phyloP scores from a whole-genome alignment of 2,113 vertebrate species.

The Gopherus evgoodei region DNA sequence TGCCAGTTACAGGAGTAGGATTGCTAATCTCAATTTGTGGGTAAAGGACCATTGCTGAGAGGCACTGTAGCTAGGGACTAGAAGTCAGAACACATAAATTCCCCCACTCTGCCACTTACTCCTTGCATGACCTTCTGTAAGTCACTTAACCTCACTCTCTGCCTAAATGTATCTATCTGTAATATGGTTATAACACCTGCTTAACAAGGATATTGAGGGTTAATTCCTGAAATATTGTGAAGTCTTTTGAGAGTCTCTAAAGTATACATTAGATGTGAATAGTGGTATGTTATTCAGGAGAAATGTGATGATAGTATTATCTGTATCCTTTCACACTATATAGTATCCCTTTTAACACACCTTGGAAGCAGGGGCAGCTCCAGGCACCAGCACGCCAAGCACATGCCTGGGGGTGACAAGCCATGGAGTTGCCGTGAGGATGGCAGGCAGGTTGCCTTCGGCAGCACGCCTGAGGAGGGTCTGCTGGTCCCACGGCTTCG shows the following conservation, averaged over 20 bases:
- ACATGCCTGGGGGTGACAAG: too few species aligned
- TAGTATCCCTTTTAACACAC: background rate
- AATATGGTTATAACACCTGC: background rate
- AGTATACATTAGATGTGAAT: accelerated
- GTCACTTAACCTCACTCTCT: background rate
- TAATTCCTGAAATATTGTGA: background rate
- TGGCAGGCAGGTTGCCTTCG: too few species aligned
- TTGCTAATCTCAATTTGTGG: accelerated
- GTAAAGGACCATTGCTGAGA: background rate
- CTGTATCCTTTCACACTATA: background rate
- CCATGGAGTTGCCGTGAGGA: too few species aligned
- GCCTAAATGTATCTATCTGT: accelerated
- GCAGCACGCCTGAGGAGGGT: too few species aligned
- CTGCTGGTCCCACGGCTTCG: too few species aligned
- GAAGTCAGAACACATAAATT: background rate
- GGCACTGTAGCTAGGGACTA: background rate
- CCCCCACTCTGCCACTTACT: background rate
- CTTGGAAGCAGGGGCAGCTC: background rate
- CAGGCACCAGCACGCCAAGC: too few species aligned
- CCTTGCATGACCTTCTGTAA: accelerated
- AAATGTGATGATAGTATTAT: background rate
- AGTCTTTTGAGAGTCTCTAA: background rate
- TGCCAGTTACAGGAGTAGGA: accelerated
- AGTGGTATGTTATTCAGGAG: background rate
- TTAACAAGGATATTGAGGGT: accelerated